Evolutionary conservation across 1,140 invertebrate species (phyloP).

Genomic region (Idris sp.): DNA sequence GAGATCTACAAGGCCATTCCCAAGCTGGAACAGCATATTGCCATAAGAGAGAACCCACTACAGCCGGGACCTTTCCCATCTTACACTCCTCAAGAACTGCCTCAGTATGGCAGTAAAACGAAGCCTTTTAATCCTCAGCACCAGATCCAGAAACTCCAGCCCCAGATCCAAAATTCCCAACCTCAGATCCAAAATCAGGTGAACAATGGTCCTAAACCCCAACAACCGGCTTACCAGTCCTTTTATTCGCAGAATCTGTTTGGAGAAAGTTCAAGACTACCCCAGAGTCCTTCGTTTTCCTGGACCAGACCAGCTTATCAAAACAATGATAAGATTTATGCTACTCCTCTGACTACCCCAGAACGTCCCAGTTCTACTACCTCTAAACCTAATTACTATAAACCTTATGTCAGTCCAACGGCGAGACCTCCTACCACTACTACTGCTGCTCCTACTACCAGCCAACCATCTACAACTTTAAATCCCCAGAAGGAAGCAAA

Average conservation of each 20-base stretch:
- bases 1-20: conserved; percentile 86
- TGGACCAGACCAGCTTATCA: conserved; percentile 68
- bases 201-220: conserved; percentile 67
- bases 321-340: conserved; percentile 71
- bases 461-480: conserved; percentile 61
- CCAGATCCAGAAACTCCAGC: too few relatives aligned
- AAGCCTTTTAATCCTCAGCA: too few relatives aligned
- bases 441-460: conserved; percentile 61
- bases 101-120: conserved; percentile 62
- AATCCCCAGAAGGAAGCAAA: conserved; percentile 77
- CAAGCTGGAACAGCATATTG: conserved; percentile 85
- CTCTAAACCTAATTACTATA: conserved; percentile 44
- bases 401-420: conserved; percentile 19
- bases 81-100: conserved; percentile 72
- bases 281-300: conserved; percentile 58
- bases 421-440: conserved; percentile 36
- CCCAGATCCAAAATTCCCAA: conserved; percentile 69
- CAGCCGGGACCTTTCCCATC: conserved; percentile 76
- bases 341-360: conserved; percentile 68
- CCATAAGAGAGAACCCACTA: conserved; percentile 75
- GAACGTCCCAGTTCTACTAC: conserved; percentile 54
- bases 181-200: conserved; percentile 67
- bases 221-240: conserved; percentile 71
- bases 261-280: conserved; percentile 58
- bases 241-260: conserved; percentile 67